These are phyloP conservation scores for Ctena decussata DNA, from an alignment of 2,888 invertebrate species.

Conservation along the genomic window DNA sequence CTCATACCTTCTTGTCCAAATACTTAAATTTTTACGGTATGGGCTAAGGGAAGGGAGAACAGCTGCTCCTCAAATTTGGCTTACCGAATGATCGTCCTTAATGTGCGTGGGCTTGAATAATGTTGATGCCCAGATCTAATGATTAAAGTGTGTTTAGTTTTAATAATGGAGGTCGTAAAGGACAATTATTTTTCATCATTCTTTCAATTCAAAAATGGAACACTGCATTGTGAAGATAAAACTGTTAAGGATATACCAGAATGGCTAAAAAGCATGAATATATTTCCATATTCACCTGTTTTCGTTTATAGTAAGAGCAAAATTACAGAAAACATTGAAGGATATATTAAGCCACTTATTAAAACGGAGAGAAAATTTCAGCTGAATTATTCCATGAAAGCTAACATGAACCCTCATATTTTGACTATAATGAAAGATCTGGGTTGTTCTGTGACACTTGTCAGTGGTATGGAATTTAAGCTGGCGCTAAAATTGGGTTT, in stretches of 20 bases:
- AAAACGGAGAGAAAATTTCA: slow-evolving; percentile 46
- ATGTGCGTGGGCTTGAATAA: no score
- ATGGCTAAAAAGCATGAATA: slow-evolving; percentile 13
- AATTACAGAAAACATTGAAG: slow-evolving; percentile 73
- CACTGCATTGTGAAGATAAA: slow-evolving; percentile 69
- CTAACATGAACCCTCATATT: slow-evolving; percentile 84
- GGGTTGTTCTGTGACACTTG: slow-evolving; percentile 78
- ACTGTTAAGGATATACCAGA: slow-evolving; percentile 50
- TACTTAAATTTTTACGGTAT: no score
- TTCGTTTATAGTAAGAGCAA: slow-evolving; percentile 81
- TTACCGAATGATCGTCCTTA: no score
- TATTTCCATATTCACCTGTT: slow-evolving; percentile 59
- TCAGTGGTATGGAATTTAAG: slow-evolving; percentile 86
- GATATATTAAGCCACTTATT: slow-evolving; percentile 68
- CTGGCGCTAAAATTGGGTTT: slow-evolving; percentile 85
- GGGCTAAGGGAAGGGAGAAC: no score
- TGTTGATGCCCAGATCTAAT: no score
- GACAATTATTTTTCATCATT: background rate
- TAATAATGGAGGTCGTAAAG: background rate
- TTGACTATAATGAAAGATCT: slow-evolving; percentile 76
- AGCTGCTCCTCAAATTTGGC: no score
- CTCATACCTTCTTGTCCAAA: no score
- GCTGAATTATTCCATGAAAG: slow-evolving; percentile 86
- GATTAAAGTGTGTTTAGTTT: no score
- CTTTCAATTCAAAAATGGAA: slow-evolving; percentile 45